Evolutionary conservation across 2,113 vertebrate genomes (phyloP).

Genomic region (Nothoprocta pentlandii): DNA sequence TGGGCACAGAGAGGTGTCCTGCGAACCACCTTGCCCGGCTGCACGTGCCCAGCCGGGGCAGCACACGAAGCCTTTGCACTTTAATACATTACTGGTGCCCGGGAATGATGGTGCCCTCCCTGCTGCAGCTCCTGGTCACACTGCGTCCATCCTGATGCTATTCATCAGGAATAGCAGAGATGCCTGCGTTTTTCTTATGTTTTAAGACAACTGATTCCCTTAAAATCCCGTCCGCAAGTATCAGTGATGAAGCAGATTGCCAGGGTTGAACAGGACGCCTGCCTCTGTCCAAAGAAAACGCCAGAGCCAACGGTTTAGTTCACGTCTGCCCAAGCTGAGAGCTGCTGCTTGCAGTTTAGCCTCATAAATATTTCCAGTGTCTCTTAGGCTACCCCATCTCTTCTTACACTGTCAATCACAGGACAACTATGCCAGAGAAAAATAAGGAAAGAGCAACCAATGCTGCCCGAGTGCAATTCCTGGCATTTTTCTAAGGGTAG

Average conservation of each 20-base stretch:
- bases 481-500: not conserved
- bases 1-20: too few species aligned
- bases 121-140: not conserved
- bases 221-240: not conserved
- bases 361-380: slow-evolving; percentile 14
- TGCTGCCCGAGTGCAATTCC: not conserved
- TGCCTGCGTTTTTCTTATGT: fast-evolving
- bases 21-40: too few species aligned
- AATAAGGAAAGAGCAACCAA: slow-evolving; percentile 5
- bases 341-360: not conserved
- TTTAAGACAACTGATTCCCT: not conserved
- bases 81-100: not conserved
- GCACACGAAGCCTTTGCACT: not conserved
- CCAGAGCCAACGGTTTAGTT: not conserved
- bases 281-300: not conserved
- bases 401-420: not conserved
- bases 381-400: not conserved
- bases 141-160: not conserved
- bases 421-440: not conserved
- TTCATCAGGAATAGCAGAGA: not conserved
- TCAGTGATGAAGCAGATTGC: not conserved
- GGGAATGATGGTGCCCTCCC: not conserved
- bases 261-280: not conserved
- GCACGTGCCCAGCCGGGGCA: too few species aligned
- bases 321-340: not conserved